Base-by-base conservation (phyloP, 2,888 invertebrate species). In the Xestia sexstrigata region DNA sequence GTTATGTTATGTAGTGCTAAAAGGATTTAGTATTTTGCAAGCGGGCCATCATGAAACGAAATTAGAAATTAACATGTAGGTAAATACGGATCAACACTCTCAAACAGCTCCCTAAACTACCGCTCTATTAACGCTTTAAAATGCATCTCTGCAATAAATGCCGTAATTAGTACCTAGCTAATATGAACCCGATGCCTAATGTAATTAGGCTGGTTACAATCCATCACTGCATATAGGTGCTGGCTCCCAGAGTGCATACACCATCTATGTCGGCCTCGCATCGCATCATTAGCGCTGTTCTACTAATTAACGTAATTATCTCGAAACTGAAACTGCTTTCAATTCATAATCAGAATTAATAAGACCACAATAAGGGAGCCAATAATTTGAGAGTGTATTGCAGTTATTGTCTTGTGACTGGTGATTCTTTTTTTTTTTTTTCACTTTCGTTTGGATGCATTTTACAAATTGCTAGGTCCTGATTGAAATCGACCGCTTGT, bases 261-360 rank as follows among this genome's bases (percentile, higher is more conserved):
- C 26, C 70, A 73, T 63, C 67, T 65, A 49, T 55, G 67, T 79
- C 35, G 26, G 30, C 52, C 58, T 58, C 49, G 30, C 77, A 66
- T 63, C 76, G 45, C 62, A 13, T 73, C 72, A 87, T 84, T 87
- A 87, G 87, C 70, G 70, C 49, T 79, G 74, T 58, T 63, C 74
- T 67, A 66, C 62, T 79, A 87, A 84, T 79, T 78, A 74, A 84
- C 84, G 67, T 47, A 75, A 84, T 79, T 87, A 84, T 75, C 35
- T 67, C 35, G 42, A 70, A 75, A 87, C 67, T 52, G 83, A 75
- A 84, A 84, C 80, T 84, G 87, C 85, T 84, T 74, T 87, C 74
- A 72, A 72, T 70, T 74, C 13, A 52, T 71, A 74, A 74, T 72
- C 39, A 72, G 52, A 74, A 52, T 78, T 78, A 74, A 83, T 83